Evolutionary conservation across 2,888 invertebrate genomes (phyloP).

Genomic region (Urechis unicinctus): DNA sequence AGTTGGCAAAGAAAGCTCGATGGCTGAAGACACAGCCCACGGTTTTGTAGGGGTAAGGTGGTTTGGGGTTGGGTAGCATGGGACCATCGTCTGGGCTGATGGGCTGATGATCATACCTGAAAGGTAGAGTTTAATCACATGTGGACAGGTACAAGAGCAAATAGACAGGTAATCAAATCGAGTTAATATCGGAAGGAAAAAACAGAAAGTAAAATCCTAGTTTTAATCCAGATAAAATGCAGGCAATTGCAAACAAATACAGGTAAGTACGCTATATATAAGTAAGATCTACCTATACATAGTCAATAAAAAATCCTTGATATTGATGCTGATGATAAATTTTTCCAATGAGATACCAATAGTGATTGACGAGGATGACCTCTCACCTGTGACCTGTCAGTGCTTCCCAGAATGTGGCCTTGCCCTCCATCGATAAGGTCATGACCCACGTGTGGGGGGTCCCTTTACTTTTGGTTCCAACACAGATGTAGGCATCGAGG

Average conservation of each 20-base stretch:
- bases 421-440: conserved; percentile 41
- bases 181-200: no score
- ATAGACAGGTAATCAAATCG: no score
- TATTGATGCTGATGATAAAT: no score
- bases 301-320: no score
- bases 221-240: no score
- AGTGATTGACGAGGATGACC: not conserved
- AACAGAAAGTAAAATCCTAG: no score
- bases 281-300: no score
- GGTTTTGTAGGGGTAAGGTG: conserved; percentile 47
- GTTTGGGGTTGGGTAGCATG: conserved; percentile 33
- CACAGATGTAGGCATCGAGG: conserved; percentile 49
- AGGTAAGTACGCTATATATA: no score
- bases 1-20: conserved; percentile 47
- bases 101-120: conserved; percentile 43
- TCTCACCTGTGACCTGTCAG: conserved; percentile 46
- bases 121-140: not conserved
- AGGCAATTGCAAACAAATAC: no score
- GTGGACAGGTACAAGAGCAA: no score
- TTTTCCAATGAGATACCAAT: not conserved
- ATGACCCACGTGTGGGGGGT: conserved; percentile 50
- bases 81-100: conserved; percentile 43
- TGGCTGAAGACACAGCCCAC: conserved; percentile 51
- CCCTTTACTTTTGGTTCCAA: conserved; percentile 45
- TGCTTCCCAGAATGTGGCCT: conserved; percentile 51